A percentile compares a stretch with the other conserved stretches of the same genome.
phyloP scores from a whole-genome alignment of 2,113 vertebrate genomes.

The Cercocebus atys region DNA sequence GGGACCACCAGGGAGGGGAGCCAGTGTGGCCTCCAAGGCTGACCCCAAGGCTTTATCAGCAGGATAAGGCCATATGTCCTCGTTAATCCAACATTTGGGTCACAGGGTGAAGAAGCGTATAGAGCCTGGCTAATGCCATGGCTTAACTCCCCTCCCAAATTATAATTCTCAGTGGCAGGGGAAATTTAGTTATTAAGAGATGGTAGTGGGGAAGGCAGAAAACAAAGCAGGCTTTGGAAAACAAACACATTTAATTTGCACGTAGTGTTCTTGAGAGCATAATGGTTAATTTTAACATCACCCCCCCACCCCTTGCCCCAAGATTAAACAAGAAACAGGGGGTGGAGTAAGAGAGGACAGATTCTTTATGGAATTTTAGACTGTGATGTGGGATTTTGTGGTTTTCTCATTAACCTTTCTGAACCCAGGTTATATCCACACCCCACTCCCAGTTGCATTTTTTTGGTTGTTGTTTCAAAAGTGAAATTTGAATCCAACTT shows the following conservation, averaged over 20 bases:
- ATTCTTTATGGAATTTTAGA: background rate
- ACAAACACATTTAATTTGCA: background rate
- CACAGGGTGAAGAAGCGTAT: background rate
- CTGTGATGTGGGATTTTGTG: background rate
- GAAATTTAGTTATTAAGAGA: background rate
- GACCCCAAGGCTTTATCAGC: conserved; percentile 47
- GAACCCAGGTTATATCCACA: background rate
- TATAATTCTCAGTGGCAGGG: background rate
- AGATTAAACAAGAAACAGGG: conserved; percentile 2
- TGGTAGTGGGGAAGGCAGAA: background rate
- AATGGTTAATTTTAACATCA: background rate
- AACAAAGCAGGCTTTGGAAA: conserved; percentile 7
- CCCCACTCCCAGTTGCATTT: background rate
- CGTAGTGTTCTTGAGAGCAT: background rate
- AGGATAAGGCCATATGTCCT: conserved; percentile 61
- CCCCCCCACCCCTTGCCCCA: rapidly evolving
- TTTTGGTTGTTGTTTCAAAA: conserved; percentile 30
- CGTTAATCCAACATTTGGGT: conserved; percentile 54
- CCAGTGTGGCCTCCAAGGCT: conserved; percentile 11
- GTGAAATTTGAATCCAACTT: conserved; percentile 54
- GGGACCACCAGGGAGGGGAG: conserved; percentile 45
- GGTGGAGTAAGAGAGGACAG: background rate
- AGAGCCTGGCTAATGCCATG: background rate
- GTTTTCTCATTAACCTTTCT: conserved; percentile 44
- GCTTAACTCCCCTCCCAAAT: conserved; percentile 9